phyloP scores from a whole-genome alignment of 2,888 invertebrate genomes.

The Hedychridium roseum region DNA sequence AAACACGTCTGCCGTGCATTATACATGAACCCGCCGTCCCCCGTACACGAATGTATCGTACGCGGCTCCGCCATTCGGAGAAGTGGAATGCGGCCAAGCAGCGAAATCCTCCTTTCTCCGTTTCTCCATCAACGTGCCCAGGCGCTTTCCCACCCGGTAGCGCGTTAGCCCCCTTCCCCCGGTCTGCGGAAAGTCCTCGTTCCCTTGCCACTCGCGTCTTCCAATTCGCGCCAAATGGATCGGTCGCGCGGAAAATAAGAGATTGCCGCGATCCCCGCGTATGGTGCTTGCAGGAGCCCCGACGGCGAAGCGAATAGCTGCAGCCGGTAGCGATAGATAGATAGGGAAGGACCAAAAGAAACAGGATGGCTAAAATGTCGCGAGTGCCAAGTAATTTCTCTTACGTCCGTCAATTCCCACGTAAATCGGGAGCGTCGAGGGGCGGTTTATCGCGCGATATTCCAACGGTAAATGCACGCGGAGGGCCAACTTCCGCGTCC shows the following conservation, averaged over 20 bases:
- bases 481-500: too few relatives aligned
- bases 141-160: slow-evolving; percentile 5
- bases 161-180: slow-evolving; percentile 3
- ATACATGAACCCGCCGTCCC: neutral
- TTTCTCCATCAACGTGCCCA: neutral
- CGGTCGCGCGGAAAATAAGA: slow-evolving; percentile 50
- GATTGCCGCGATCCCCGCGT: slow-evolving; percentile 37
- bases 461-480: too few relatives aligned
- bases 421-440: too few relatives aligned
- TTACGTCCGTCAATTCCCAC: too few relatives aligned
- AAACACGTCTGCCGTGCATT: slow-evolving; percentile 2
- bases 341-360: too few relatives aligned
- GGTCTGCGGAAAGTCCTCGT: slow-evolving; percentile 24
- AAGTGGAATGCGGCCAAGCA: slow-evolving; percentile 25
- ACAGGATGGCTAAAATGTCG: too few relatives aligned
- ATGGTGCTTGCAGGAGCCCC: slow-evolving; percentile 8
- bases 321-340: too few relatives aligned
- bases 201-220: slow-evolving; percentile 45
- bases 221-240: slow-evolving; percentile 45
- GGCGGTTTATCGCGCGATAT: too few relatives aligned
- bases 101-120: slow-evolving; percentile 18
- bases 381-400: too few relatives aligned
- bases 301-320: too few relatives aligned
- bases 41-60: slow-evolving; percentile 3
- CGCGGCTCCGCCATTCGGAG: slow-evolving; percentile 4